Conservation (phyloP, 2,888 invertebrate genomes). For the Malthinus flaveolus region DNA sequence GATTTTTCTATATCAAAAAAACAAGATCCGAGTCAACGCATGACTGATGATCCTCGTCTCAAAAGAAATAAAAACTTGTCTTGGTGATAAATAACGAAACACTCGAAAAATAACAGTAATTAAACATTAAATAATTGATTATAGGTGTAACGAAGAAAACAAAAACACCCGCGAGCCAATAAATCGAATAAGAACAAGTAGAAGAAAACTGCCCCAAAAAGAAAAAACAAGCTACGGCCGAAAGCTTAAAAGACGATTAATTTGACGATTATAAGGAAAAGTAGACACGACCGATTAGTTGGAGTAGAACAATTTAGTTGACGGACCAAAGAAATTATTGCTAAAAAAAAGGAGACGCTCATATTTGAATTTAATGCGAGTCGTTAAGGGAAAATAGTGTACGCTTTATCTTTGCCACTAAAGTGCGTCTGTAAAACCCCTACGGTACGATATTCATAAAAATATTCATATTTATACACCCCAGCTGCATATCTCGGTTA, state of each 20-base stretch:
- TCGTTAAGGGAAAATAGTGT: constrained; percentile 30
- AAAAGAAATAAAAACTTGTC: constrained; percentile 16
- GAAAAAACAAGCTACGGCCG: constrained; percentile 7
- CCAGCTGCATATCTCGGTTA: constrained; percentile 37
- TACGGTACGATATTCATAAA: constrained; percentile 32
- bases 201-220: constrained; percentile 8
- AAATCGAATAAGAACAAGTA: constrained; percentile 11
- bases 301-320: constrained; percentile 7
- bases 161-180: constrained; percentile 1
- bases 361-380: constrained; percentile 15
- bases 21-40: constrained; percentile 11
- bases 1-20: constrained; percentile 11
- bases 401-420: constrained; percentile 32
- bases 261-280: constrained; percentile 2
- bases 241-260: constrained; percentile 5
- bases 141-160: constrained; percentile 19
- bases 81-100: constrained; percentile 28
- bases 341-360: not conserved
- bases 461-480: constrained; percentile 35
- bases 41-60: constrained; percentile 15
- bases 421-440: constrained; percentile 32
- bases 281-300: not conserved
- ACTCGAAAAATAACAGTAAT: constrained; percentile 25
- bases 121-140: constrained; percentile 32
- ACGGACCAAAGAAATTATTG: constrained; percentile 7